phyloP scores from a whole-genome alignment of 2,888 invertebrate genomes.

The Brachypterus glaber region DNA sequence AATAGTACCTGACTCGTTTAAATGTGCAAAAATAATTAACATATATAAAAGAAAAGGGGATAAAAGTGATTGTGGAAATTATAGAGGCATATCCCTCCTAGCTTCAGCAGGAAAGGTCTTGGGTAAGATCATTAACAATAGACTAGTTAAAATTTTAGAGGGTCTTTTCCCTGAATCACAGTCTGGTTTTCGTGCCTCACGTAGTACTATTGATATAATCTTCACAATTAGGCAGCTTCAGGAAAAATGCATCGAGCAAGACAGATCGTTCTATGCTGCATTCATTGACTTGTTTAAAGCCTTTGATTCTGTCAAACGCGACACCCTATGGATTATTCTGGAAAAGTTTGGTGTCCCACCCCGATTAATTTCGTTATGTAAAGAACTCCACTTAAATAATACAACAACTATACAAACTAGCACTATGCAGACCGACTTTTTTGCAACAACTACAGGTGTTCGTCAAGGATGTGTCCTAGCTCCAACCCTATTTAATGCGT shows the following conservation, averaged over 20 bases:
- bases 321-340: conserved; percentile 4
- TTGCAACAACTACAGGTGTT: too few relatives aligned
- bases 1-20: too few relatives aligned
- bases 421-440: too few relatives aligned
- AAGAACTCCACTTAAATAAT: conserved; percentile 5
- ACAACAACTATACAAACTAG: too few relatives aligned
- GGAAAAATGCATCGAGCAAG: conserved; percentile 6
- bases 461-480: too few relatives aligned
- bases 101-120: conserved; percentile 5
- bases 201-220: conserved; percentile 4
- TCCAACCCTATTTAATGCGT: too few relatives aligned
- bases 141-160: conserved; percentile 5
- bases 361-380: conserved; percentile 3
- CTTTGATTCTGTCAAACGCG: conserved; percentile 5
- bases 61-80: too few relatives aligned
- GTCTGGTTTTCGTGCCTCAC: neutral
- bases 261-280: conserved; percentile 1
- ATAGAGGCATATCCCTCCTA: conserved; percentile 6
- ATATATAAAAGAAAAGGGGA: too few relatives aligned
- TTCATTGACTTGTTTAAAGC: conserved; percentile 5
- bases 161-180: conserved; percentile 3
- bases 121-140: conserved; percentile 1
- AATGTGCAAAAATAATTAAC: too few relatives aligned
- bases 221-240: conserved; percentile 6
- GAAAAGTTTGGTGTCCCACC: conserved; percentile 5